Evolutionary conservation across 2,888 invertebrate genomes (phyloP), one percentile per base, ranked within the genome.

Genomic region (Encarsia formosa): DNA sequence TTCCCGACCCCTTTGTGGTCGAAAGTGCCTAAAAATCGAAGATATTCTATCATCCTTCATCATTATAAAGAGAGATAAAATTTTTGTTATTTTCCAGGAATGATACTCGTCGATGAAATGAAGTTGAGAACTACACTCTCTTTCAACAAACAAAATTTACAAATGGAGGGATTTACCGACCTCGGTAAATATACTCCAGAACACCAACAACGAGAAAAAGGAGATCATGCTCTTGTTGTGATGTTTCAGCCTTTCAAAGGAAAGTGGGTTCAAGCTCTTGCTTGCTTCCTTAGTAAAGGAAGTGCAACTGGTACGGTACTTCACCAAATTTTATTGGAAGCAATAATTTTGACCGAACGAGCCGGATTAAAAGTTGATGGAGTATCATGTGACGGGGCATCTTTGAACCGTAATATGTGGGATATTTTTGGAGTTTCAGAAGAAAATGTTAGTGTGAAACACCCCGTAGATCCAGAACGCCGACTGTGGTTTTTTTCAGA

Each of bases 161-260:
- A 24, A 40, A 15, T 40, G 5, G 39, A 24, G 16, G 39, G 39
- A 1, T 40, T 40, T 11, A 40, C 39, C 2, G 16, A 40, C 24
- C 16, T 23, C 1, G 39, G n/a, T 6, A 15, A 8, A 9, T 24
- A 40, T 8, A 40, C 39, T 5, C 39, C 39, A 13, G n/a, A 22
- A 22, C 1, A 38, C 22, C 20, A 38, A 38, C 18, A 38, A 13
- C 9, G 18, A 3, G 4, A 38, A 22, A 38, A 38, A 38, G 37
- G 37, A 20, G 37, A 38, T 38, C 37, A 38, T 9, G 39, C 39
- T 1, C 4, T 39, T 1, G 23, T 39, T 2, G 24, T 39, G 2
- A 39, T 39, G 39, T 39, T 39, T 24, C 39, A 24, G 20, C 39
- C 39, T 8, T 40, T 40, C 13, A 40, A 40, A 40, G 39, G 24